Evolutionary conservation across 2,113 vertebrate species (phyloP).

Genomic region (Shinisaurus crocodilurus): DNA sequence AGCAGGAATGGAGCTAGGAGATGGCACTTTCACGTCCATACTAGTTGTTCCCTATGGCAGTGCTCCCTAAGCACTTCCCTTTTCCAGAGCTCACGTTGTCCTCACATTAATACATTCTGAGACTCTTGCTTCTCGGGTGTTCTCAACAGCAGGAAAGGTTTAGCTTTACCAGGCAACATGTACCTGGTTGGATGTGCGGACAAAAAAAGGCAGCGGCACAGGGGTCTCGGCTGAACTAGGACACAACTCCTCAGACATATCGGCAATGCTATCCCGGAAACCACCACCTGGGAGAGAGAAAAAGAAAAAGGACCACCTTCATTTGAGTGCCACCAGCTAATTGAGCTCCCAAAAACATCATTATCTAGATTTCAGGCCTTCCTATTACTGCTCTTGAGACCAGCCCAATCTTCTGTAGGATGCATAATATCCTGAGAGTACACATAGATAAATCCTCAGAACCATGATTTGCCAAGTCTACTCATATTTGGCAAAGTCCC

Average conservation of each 20-base stretch:
- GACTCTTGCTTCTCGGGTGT: not conserved
- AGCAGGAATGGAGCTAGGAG: not conserved
- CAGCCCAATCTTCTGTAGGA: not conserved
- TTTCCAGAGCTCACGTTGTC: not conserved
- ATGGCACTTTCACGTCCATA: not conserved
- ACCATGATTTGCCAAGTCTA: not conserved
- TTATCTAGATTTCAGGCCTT: not conserved
- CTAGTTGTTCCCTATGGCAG: not conserved
- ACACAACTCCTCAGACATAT: slow-evolving; percentile 98
- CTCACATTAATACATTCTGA: not conserved
- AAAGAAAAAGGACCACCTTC: not conserved
- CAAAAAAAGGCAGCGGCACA: slow-evolving; percentile 94
- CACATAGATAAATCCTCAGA: not conserved
- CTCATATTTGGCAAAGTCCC: not conserved
- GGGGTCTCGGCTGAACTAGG: slow-evolving; percentile 93
- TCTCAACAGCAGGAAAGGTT: not conserved
- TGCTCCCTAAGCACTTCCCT: not conserved
- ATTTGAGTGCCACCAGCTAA: not conserved
- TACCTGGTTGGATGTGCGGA: slow-evolving; percentile 95
- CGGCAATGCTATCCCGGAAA: slow-evolving; percentile 95
- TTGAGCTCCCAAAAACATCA: not conserved
- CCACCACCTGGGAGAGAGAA: slow-evolving; percentile 85
- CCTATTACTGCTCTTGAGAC: not conserved
- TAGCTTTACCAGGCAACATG: not conserved
- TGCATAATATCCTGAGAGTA: not conserved